A percentile compares a stretch with the other conserved stretches of the same genome.
These are phyloP conservation scores for Chroicocephalus ridibundus DNA, from an alignment of 2,113 vertebrate genomes.

Conservation along the genomic window DNA sequence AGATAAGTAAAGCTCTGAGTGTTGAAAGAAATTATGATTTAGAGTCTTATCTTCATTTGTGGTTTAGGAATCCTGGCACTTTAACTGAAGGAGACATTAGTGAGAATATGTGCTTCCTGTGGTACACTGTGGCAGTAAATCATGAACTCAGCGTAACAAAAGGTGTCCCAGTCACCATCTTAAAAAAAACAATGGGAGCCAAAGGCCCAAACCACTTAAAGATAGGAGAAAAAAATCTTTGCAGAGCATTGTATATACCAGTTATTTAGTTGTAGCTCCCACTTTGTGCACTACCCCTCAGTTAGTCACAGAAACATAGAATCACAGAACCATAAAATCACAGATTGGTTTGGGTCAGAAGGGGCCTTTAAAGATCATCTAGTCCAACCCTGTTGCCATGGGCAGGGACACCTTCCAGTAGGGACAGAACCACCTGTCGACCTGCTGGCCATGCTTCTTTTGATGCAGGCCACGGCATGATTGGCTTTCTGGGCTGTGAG, in stretches of 20 bases:
- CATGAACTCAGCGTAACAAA: neutral
- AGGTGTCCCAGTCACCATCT: neutral
- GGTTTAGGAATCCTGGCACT: neutral
- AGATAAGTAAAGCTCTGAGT: neutral
- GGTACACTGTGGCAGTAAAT: neutral
- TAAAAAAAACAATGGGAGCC: neutral
- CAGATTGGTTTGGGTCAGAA: neutral
- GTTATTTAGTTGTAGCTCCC: neutral
- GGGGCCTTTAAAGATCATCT: neutral
- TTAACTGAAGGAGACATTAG: neutral
- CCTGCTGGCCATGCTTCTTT: neutral
- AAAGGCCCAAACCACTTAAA: neutral
- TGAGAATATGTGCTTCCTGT: neutral
- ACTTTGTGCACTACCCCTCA: neutral
- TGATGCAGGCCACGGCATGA: neutral
- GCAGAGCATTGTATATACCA: neutral
- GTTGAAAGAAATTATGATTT: neutral
- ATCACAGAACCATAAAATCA: neutral
- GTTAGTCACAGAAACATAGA: neutral
- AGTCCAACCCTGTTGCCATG: neutral
- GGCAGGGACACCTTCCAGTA: neutral
- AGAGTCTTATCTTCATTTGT: neutral
- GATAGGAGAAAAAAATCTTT: neutral
- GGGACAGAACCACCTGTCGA: neutral
- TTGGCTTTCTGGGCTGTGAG: neutral